Percentiles rank a stretch among this genome's conserved stretches.
These are phyloP conservation scores for Nycticorax nycticorax DNA, from an alignment of 2,113 vertebrate species.

Conservation along the genomic window DNA sequence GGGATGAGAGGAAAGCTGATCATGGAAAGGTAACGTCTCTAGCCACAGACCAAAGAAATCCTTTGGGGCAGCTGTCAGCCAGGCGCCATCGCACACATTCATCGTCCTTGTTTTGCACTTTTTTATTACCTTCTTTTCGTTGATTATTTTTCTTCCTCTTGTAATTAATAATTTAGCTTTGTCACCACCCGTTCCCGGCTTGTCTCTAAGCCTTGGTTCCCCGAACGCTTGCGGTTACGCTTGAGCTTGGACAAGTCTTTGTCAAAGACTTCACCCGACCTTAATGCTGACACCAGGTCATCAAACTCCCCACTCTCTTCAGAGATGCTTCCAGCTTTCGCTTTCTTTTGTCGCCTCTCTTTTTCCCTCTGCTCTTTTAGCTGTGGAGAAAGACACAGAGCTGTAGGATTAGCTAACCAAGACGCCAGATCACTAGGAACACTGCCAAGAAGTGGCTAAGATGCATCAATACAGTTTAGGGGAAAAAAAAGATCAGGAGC, in stretches of 20 bases:
- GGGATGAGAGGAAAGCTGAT: conserved; percentile 44
- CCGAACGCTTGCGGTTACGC: conserved; percentile 92
- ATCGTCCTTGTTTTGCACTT: conserved; percentile 39
- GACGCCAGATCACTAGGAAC: background rate
- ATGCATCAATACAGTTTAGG: background rate
- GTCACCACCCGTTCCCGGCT: conserved; percentile 88
- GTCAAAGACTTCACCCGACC: conserved; percentile 96
- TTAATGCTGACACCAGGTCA: conserved; percentile 92
- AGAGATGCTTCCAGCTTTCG: conserved; percentile 68
- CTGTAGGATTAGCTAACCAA: background rate
- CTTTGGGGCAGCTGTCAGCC: conserved; percentile 9
- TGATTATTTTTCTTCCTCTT: conserved; percentile 24
- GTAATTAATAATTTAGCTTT: conserved; percentile 90
- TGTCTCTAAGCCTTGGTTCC: conserved; percentile 85
- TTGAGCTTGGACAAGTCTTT: conserved; percentile 98
- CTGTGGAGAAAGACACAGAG: conserved; percentile 68
- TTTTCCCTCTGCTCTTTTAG: conserved; percentile 94
- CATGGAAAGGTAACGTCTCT: conserved; percentile 21
- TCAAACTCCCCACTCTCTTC: conserved; percentile 96
- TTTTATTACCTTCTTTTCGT: conserved; percentile 17
- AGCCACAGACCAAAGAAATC: conserved; percentile 17
- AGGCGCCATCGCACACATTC: background rate
- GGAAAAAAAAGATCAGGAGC: background rate
- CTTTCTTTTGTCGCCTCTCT: conserved; percentile 87
- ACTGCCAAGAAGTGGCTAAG: background rate